Conservation (phyloP, 2,797 vertebrate species). For the Dendrocincla fuliginosa region DNA sequence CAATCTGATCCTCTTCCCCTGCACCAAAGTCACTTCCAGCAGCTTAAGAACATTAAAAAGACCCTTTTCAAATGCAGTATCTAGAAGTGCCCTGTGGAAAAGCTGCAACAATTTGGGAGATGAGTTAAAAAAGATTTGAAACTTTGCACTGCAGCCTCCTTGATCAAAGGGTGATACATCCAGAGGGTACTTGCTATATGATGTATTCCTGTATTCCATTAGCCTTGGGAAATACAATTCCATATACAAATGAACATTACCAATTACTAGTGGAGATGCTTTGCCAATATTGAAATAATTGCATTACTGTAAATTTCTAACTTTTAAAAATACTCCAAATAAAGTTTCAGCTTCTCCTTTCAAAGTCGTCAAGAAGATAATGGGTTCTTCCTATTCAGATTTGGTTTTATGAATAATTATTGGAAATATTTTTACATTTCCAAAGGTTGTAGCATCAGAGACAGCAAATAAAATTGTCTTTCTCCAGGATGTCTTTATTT, state of each 20-base stretch:
- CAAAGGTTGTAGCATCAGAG: not conserved
- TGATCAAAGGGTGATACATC: not conserved
- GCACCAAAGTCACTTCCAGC: not conserved
- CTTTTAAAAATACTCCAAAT: slow-evolving; percentile 20
- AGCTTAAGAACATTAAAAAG: not conserved
- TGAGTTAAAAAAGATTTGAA: not conserved
- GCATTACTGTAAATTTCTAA: slow-evolving; percentile 49
- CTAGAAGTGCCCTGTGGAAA: not conserved
- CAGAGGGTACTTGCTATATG: not conserved
- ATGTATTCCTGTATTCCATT: not conserved
- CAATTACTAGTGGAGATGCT: not conserved
- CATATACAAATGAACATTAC: not conserved
- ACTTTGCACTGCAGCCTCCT: not conserved
- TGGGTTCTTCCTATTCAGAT: slow-evolving; percentile 18
- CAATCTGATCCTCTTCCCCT: not conserved
- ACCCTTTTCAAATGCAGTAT: not conserved
- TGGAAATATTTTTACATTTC: slow-evolving; percentile 20
- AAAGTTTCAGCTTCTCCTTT: not conserved
- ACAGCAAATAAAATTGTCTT: slow-evolving; percentile 44
- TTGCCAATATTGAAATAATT: slow-evolving; percentile 46
- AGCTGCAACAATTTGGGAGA: not conserved
- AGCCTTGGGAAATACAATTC: not conserved
- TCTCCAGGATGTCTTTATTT: slow-evolving; percentile 53
- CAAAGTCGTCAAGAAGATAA: not conserved
- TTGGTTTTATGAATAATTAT: not conserved